A percentile compares a stretch with the other conserved stretches of the same genome.
Conservation (phyloP, 2,113 vertebrate species). For the Pimephales promelas region DNA sequence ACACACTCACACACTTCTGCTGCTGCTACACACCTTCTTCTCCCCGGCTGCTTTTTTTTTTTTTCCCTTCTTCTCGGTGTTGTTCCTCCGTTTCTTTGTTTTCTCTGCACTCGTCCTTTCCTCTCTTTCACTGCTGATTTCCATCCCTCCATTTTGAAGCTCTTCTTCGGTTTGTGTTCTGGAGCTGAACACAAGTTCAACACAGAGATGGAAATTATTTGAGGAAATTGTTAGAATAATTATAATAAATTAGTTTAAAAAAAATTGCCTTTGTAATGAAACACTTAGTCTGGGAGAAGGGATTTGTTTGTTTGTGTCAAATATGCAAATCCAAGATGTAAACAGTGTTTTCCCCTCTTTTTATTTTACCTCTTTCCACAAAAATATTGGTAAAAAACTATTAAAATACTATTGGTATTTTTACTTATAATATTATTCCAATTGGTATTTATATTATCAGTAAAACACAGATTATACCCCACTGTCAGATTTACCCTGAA, state of each 20-base stretch:
- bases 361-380: rapidly evolving
- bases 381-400: background rate
- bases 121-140: slow-evolving; percentile 9
- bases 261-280: slow-evolving; percentile 66
- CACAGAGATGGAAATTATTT: background rate
- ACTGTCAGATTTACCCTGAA: background rate
- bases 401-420: no score
- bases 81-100: background rate
- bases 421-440: no score
- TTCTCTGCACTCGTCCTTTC: background rate
- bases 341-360: background rate
- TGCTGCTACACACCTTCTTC: slow-evolving; percentile 21
- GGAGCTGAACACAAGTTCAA: background rate
- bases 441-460: background rate
- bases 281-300: slow-evolving; percentile 40
- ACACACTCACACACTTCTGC: slow-evolving; percentile 61
- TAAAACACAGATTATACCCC: background rate
- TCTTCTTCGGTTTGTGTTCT: background rate
- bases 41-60: background rate
- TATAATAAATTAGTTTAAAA: background rate
- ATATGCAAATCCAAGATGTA: background rate
- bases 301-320: background rate
- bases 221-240: background rate
- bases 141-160: slow-evolving; percentile 26
- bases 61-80: background rate